Evolutionary conservation across 2,797 vertebrate species (phyloP).

Genomic region (Cyprinodon diabolis): DNA sequence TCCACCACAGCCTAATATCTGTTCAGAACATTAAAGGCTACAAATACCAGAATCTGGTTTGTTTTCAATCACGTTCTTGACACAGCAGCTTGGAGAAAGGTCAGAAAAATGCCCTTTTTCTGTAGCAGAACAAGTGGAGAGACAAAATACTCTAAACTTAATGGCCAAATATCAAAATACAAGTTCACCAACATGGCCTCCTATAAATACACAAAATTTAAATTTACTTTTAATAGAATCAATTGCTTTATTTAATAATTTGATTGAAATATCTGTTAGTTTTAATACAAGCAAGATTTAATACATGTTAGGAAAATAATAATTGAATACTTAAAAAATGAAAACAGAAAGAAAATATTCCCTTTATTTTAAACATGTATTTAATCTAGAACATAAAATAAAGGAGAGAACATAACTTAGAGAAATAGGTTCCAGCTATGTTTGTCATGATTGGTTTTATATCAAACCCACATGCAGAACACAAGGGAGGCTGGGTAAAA

Average conservation of each 20-base stretch:
- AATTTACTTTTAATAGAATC: background rate
- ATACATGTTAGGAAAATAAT: background rate
- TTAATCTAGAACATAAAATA: no score
- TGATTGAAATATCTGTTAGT: background rate
- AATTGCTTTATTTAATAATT: background rate
- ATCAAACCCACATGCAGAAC: no score
- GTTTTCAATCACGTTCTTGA: slow-evolving; percentile 45
- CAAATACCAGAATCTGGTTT: slow-evolving; percentile 56
- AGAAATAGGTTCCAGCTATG: no score
- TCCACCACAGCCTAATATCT: slow-evolving; percentile 59
- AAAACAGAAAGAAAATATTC: no score
- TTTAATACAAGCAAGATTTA: background rate
- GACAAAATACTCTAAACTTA: background rate
- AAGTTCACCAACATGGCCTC: background rate
- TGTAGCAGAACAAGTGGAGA: background rate
- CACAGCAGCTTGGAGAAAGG: slow-evolving; percentile 45
- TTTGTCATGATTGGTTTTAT: no score
- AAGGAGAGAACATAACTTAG: no score
- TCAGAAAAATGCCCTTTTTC: slow-evolving; percentile 17
- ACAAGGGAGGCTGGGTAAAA: no score
- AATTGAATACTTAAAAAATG: background rate
- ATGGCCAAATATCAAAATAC: background rate
- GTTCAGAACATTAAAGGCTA: slow-evolving; percentile 8
- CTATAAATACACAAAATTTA: background rate
- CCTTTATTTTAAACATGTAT: no score